These are phyloP conservation scores for Pyrocephalus nanus DNA, from an alignment of 2,797 vertebrate species.

Conservation along the genomic window DNA sequence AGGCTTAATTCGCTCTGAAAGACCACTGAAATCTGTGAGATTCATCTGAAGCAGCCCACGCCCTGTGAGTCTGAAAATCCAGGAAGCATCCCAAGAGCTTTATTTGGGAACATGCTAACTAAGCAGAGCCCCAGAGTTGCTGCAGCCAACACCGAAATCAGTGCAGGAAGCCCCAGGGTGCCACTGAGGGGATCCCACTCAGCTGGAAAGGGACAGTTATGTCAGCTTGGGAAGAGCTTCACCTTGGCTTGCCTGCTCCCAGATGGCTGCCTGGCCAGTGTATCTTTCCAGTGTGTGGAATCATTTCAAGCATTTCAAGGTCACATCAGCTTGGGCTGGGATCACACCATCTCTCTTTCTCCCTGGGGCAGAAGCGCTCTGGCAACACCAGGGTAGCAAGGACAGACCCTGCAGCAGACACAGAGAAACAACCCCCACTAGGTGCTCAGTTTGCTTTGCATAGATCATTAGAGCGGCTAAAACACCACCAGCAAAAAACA, in stretches of 20 bases:
- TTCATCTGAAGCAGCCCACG: not conserved
- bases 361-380: not conserved
- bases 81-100: not conserved
- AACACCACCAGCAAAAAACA: not conserved
- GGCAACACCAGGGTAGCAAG: not conserved
- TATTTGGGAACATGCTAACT: not conserved
- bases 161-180: not conserved
- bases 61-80: not conserved
- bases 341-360: not conserved
- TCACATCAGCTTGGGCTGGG: not conserved
- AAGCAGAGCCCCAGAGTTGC: not conserved
- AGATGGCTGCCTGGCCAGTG: not conserved
- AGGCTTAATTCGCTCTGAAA: not conserved
- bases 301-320: not conserved
- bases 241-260: not conserved
- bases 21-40: not conserved
- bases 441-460: not conserved
- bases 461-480: not conserved
- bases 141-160: rapidly evolving
- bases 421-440: not conserved
- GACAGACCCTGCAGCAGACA: not conserved
- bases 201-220: not conserved
- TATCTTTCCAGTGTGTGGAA: not conserved
- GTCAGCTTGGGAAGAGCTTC: not conserved
- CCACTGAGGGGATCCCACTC: not conserved